Evolutionary conservation across 2,113 vertebrate genomes (phyloP).

Genomic region (Octodon degus): DNA sequence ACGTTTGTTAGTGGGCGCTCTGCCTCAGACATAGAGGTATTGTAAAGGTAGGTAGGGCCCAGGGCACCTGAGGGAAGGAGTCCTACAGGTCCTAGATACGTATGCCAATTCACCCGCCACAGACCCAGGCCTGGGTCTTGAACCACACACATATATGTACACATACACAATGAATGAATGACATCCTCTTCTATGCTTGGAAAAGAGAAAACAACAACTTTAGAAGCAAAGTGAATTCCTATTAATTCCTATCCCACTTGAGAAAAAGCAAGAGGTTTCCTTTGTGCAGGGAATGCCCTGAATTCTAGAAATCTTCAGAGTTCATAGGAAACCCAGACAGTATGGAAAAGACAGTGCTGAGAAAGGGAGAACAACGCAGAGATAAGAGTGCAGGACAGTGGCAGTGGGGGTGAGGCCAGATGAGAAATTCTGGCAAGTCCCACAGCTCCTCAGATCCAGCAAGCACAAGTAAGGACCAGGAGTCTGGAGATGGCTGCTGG

Average conservation of each 20-base stretch:
- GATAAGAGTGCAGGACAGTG: rapidly evolving
- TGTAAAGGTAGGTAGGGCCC: background rate
- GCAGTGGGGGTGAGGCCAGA: background rate
- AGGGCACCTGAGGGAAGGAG: background rate
- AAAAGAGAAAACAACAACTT: background rate
- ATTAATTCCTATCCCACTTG: background rate
- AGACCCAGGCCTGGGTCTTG: background rate
- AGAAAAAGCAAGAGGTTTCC: slow-evolving; percentile 2
- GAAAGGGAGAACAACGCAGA: background rate
- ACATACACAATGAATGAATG: background rate
- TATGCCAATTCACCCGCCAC: background rate
- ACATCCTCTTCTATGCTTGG: background rate
- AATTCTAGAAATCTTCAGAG: slow-evolving; percentile 20
- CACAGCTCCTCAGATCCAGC: background rate
- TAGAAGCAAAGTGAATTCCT: slow-evolving; percentile 19
- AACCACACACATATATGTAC: background rate
- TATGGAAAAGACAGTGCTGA: background rate
- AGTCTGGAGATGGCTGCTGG: background rate
- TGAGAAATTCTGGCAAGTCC: background rate
- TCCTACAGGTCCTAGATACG: background rate
- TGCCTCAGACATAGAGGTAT: background rate
- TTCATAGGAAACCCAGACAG: background rate
- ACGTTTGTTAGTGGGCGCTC: background rate
- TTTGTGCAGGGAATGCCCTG: background rate
- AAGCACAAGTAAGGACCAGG: background rate